Percentiles rank a stretch among this genome's conserved stretches.
Evolutionary conservation across 2,888 invertebrate species (phyloP).

Genomic region (Pachydiplax longipennis): DNA sequence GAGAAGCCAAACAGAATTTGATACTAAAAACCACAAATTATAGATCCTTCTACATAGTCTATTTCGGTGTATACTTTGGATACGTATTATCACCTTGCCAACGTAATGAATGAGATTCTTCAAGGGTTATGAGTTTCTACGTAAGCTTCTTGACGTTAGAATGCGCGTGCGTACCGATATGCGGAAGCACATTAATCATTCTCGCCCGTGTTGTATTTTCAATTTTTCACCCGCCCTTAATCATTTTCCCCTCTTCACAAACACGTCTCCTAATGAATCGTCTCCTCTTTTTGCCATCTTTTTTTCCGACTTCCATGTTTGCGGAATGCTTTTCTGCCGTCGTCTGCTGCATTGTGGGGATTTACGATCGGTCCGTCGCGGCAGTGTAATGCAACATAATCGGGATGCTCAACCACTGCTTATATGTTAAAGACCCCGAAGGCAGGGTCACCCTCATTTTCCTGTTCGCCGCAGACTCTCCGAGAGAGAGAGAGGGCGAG

Average conservation of each 20-base stretch:
- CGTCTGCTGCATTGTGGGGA: neutral
- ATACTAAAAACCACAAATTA: no score
- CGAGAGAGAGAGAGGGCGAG: neutral
- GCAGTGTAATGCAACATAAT: neutral
- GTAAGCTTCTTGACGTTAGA: no score
- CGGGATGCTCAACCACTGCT: neutral
- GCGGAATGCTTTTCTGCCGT: neutral
- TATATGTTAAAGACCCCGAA: no score
- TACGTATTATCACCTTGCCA: no score
- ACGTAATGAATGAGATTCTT: no score
- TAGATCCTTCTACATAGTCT: no score
- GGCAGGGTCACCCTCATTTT: neutral
- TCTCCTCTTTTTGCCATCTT: neutral
- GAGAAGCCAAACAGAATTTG: no score
- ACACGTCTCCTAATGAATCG: neutral
- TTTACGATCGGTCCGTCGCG: neutral
- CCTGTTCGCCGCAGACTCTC: neutral
- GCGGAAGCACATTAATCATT: no score
- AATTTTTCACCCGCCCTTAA: neutral
- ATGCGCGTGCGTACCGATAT: no score
- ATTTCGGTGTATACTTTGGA: no score
- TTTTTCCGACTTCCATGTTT: neutral
- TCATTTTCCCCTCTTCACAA: neutral
- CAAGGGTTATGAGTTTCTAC: no score
- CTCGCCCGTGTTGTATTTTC: no score